A percentile compares a stretch with the other conserved stretches of the same genome.
Conservation (phyloP, 1,140 invertebrate species). For the Eupristina koningsbergeri region DNA sequence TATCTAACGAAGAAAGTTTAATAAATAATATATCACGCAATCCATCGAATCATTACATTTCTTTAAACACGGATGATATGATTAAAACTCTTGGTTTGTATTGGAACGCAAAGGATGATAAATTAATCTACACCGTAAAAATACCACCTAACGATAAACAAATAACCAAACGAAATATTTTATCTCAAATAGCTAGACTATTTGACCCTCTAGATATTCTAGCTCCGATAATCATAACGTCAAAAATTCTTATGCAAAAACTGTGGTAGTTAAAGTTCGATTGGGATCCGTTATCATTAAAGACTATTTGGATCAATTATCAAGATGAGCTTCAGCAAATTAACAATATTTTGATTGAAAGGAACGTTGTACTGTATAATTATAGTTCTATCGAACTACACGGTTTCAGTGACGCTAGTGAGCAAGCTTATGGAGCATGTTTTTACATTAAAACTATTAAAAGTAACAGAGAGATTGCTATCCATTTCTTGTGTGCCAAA, state of each 20-base stretch:
- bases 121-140: slow-evolving; percentile 1
- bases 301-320: slow-evolving; percentile 8
- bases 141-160: not conserved
- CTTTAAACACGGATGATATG: not conserved
- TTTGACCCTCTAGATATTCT: too few species aligned
- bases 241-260: slow-evolving; percentile 58
- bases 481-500: not conserved
- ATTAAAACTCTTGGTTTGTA: slow-evolving; percentile 2
- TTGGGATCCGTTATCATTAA: slow-evolving; percentile 14
- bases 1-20: not conserved
- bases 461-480: too few species aligned
- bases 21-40: not conserved
- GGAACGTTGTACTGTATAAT: too few species aligned
- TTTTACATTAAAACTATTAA: not conserved
- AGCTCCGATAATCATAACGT: slow-evolving; percentile 59
- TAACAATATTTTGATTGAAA: not conserved
- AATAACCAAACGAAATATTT: slow-evolving; percentile 30
- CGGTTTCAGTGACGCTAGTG: too few species aligned
- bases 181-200: slow-evolving; percentile 52
- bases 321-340: not conserved
- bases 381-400: too few species aligned
- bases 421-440: slow-evolving; percentile 9
- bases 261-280: slow-evolving; percentile 24
- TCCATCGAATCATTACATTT: not conserved
- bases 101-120: not conserved